A percentile compares a stretch with the other conserved stretches of the same genome.
Conservation (phyloP, 2,888 invertebrate species). For the Fragum whitleyi region DNA sequence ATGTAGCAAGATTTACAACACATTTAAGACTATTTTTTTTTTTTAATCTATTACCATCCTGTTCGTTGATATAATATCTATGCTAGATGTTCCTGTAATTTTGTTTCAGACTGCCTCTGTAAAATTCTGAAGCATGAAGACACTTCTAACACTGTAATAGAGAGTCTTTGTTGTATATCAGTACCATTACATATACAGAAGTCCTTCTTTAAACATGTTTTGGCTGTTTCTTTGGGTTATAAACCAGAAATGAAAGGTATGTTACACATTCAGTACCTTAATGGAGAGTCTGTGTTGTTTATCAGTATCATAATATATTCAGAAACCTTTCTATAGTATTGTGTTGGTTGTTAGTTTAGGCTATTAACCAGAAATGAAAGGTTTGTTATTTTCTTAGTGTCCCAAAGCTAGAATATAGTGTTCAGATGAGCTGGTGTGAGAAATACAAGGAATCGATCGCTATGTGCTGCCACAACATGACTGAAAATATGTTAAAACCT, state of each 20-base stretch:
- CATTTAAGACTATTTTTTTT: too few relatives aligned
- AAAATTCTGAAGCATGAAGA: background rate
- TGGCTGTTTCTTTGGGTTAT: conserved; percentile 62
- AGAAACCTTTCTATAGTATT: background rate
- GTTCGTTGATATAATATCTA: too few relatives aligned
- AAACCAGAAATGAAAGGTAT: conserved; percentile 67
- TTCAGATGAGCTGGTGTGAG: too few relatives aligned
- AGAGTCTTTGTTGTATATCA: conserved; percentile 12
- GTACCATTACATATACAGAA: conserved; percentile 49
- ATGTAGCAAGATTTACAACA: too few relatives aligned
- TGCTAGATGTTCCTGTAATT: too few relatives aligned
- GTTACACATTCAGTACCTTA: background rate
- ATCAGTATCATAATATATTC: background rate
- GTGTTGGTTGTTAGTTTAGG: background rate
- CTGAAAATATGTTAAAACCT: too few relatives aligned
- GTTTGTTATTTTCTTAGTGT: background rate
- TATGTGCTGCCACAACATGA: too few relatives aligned
- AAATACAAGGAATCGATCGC: too few relatives aligned
- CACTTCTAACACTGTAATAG: background rate
- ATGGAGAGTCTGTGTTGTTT: background rate
- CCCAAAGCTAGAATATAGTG: background rate
- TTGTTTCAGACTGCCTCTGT: background rate
- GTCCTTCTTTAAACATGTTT: conserved; percentile 59
- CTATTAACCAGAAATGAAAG: background rate
- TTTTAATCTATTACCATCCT: too few relatives aligned